Conservation (phyloP, 2,797 vertebrate genomes). For the Buphagus erythrorhynchus region DNA sequence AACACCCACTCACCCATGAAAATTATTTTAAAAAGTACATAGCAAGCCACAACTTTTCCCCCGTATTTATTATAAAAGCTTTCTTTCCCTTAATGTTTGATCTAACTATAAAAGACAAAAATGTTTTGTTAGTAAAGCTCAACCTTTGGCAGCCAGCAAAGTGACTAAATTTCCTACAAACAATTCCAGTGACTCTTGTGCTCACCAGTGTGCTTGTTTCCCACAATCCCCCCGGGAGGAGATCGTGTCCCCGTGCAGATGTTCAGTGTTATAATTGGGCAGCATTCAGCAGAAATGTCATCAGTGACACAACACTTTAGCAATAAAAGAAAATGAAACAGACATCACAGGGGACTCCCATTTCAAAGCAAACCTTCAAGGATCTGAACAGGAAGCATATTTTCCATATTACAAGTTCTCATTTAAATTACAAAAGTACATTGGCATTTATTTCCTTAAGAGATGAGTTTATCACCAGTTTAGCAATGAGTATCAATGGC, state of each 20-base stretch:
- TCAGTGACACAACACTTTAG: conserved; percentile 36
- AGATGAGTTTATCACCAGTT: conserved; percentile 62
- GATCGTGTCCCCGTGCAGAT: conserved; percentile 8
- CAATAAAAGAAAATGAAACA: conserved; percentile 44
- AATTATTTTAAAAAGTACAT: background rate
- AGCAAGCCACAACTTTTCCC: background rate
- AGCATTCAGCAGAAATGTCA: conserved; percentile 52
- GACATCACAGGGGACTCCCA: conserved; percentile 57
- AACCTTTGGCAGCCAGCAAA: conserved; percentile 57
- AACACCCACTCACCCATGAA: background rate
- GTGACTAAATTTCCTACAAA: conserved; percentile 41
- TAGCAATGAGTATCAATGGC: conserved; percentile 52
- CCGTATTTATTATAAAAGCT: background rate
- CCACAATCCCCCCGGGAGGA: conserved; percentile 7
- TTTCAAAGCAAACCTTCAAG: conserved; percentile 71
- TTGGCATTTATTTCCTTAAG: conserved; percentile 59
- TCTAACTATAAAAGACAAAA: conserved; percentile 6
- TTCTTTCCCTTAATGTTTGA: conserved; percentile 27
- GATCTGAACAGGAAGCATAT: conserved; percentile 40
- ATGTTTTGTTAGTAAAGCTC: conserved; percentile 22
- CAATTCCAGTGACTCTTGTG: conserved; percentile 26
- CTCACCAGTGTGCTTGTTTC: conserved; percentile 29
- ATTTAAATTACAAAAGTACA: conserved; percentile 71
- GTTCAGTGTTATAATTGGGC: conserved; percentile 48
- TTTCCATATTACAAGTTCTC: conserved; percentile 62